Evolutionary conservation across 2,113 vertebrate genomes (phyloP).

Genomic region (Rhinogobius similis): DNA sequence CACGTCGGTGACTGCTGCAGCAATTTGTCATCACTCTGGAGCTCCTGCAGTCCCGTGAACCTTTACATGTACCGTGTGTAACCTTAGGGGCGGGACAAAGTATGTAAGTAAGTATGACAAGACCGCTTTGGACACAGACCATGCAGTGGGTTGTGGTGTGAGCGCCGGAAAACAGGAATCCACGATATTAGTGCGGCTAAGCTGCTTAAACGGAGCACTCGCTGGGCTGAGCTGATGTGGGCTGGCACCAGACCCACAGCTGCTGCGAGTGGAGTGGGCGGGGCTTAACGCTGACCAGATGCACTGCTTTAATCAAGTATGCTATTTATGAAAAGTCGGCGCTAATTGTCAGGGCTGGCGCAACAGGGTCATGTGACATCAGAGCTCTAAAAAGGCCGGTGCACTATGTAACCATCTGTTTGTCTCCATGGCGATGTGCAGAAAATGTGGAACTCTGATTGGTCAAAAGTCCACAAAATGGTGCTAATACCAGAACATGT

Average conservation of each 20-base stretch:
- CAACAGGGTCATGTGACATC: background rate
- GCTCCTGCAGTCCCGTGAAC: no score
- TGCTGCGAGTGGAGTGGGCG: background rate
- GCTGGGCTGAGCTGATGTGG: constrained; percentile 6
- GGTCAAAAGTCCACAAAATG: no score
- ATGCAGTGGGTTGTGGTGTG: background rate
- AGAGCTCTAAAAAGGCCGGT: background rate
- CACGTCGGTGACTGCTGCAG: no score
- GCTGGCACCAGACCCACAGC: background rate
- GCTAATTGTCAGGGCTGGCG: background rate
- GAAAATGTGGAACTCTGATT: no score
- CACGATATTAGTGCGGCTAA: background rate
- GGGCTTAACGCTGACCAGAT: background rate
- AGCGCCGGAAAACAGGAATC: background rate
- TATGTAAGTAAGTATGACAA: background rate
- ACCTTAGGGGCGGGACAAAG: no score
- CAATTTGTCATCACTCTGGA: no score
- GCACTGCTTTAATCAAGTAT: background rate
- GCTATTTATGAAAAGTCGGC: background rate
- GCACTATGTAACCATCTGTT: no score
- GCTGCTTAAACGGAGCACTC: constrained; percentile 7
- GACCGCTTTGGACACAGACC: background rate
- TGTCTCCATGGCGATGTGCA: no score
- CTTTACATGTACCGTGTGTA: no score
- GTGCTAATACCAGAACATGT: no score